These are phyloP conservation scores for Lasioglossum baleicum DNA, from an alignment of 1,140 invertebrate genomes.

Conservation along the genomic window DNA sequence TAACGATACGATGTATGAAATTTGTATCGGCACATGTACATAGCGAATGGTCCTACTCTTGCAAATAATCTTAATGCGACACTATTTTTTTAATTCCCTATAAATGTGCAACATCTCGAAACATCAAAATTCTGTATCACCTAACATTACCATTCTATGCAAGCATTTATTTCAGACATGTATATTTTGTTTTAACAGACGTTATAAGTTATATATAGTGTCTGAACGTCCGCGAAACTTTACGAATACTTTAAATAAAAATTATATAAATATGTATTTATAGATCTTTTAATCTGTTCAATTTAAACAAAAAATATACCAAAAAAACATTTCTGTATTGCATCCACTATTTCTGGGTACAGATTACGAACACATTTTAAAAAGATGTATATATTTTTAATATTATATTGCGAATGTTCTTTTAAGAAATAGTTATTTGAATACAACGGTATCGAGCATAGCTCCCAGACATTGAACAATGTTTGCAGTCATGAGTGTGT, in stretches of 20 bases:
- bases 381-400: conserved; percentile 69
- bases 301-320: conserved; percentile 11
- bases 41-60: conserved; percentile 4
- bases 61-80: neutral
- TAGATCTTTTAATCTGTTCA: too few relatives aligned
- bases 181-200: neutral
- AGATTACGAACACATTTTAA: conserved; percentile 49
- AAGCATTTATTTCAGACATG: conserved; percentile 4
- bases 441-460: conserved; percentile 99
- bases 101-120: neutral
- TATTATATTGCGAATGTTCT: conserved; percentile 58
- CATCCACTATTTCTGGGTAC: conserved; percentile 28
- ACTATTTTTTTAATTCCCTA: neutral
- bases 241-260: conserved; percentile 60
- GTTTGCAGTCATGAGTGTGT: conserved; percentile 97
- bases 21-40: conserved; percentile 35
- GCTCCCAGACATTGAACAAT: conserved; percentile 99
- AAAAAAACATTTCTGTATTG: conserved; percentile 44
- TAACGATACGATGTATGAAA: conserved; percentile 14
- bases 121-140: neutral
- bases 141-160: neutral
- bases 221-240: conserved; percentile 6
- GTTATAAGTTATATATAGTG: neutral
- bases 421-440: conserved; percentile 85
- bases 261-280: conserved; percentile 2